Conservation (phyloP, 1,140 invertebrate species). For the Drosophila triauraria region DNA sequence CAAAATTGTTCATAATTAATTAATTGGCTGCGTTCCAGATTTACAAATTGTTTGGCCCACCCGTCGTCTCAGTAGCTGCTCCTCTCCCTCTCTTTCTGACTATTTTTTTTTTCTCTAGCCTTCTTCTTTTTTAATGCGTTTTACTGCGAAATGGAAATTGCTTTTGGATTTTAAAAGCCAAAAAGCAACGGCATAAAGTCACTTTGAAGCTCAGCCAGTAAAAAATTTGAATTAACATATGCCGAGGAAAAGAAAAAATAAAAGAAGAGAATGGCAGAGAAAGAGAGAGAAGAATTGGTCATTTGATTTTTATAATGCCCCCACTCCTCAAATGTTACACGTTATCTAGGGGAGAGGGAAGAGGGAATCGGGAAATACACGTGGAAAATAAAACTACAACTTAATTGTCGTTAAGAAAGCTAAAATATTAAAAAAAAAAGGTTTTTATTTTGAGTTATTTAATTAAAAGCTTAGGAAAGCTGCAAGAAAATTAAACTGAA, state of each 20-base stretch:
- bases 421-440: not conserved
- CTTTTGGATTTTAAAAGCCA: conserved; percentile 67
- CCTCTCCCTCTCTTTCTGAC: conserved; percentile 14
- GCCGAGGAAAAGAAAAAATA: conserved; percentile 37
- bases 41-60: conserved; percentile 74
- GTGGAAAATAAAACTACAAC: not conserved
- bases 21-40: conserved; percentile 82
- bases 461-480: no score
- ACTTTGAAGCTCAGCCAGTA: conserved; percentile 36
- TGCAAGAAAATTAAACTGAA: no score
- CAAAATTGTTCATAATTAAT: conserved; percentile 84
- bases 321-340: conserved; percentile 40
- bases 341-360: conserved; percentile 54
- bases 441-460: no score
- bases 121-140: conserved; percentile 55
- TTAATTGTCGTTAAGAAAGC: not conserved
- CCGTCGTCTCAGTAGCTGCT: conserved; percentile 21
- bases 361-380: conserved; percentile 3
- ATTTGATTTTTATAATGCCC: conserved; percentile 60
- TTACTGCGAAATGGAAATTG: conserved; percentile 78
- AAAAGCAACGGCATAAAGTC: conserved; percentile 56
- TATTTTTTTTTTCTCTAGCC: conserved; percentile 11
- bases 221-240: conserved; percentile 71
- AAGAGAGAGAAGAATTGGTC: conserved; percentile 46
- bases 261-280: conserved; percentile 17